A percentile compares a stretch with the other conserved stretches of the same genome.
phyloP scores from a whole-genome alignment of 2,888 invertebrate species.

The Tiliacea citrago region DNA sequence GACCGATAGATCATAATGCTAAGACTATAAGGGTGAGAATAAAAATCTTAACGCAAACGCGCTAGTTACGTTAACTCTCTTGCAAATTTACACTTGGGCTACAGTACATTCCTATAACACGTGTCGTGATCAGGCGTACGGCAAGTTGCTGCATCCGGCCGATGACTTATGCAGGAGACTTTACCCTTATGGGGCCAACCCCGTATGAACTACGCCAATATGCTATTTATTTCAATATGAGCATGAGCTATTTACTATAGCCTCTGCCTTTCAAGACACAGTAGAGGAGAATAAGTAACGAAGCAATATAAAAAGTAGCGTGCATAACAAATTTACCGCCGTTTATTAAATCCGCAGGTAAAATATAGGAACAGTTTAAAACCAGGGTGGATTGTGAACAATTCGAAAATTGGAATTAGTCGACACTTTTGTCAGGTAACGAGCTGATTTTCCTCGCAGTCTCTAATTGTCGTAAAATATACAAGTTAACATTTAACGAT shows the following conservation, averaged over 20 bases:
- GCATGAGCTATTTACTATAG: background rate
- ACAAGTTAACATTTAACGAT: constrained; percentile 23
- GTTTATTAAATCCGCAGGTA: constrained; percentile 4
- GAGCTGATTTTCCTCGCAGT: constrained; percentile 19
- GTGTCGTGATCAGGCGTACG: background rate
- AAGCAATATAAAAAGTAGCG: background rate
- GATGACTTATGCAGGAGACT: background rate
- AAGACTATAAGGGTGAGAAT: too few relatives aligned
- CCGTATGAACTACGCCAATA: background rate
- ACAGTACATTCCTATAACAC: background rate
- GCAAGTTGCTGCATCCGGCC: background rate
- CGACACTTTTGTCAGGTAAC: constrained; percentile 36
- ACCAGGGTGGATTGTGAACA: background rate
- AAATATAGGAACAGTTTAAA: constrained; percentile 18
- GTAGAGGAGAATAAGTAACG: background rate
- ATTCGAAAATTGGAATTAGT: constrained; percentile 17
- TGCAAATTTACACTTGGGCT: too few relatives aligned
- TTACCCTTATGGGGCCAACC: background rate
- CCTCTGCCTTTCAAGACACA: background rate
- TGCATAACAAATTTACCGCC: background rate
- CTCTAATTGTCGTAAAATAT: constrained; percentile 40
- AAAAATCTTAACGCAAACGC: too few relatives aligned
- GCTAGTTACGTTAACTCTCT: too few relatives aligned
- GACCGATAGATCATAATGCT: too few relatives aligned
- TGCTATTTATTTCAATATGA: background rate